phyloP scores from a whole-genome alignment of 2,797 vertebrate species.

The Acropternis orthonyx region DNA sequence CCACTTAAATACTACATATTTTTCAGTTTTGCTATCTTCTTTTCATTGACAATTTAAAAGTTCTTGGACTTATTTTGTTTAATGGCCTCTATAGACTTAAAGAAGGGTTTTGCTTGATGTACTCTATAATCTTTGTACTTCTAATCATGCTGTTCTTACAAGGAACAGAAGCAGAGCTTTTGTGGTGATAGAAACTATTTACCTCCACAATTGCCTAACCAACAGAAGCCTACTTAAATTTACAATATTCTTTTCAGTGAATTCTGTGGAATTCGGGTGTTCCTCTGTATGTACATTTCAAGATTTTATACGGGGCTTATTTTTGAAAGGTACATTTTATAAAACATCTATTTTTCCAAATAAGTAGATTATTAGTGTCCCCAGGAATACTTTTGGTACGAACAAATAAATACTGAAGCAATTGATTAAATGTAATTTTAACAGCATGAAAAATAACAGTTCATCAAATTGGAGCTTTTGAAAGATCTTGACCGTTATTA shows the following conservation, averaged over 20 bases:
- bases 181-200: not conserved
- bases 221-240: slow-evolving; percentile 10
- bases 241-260: not conserved
- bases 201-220: not conserved
- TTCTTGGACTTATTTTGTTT: not conserved
- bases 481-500: not conserved
- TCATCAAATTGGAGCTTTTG: not conserved
- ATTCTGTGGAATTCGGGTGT: not conserved
- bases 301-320: not conserved
- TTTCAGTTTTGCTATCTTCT: not conserved
- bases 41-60: not conserved
- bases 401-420: not conserved
- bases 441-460: slow-evolving; percentile 11
- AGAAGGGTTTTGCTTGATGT: not conserved
- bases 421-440: slow-evolving; percentile 2
- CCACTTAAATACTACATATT: not conserved
- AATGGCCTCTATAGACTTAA: not conserved
- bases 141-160: not conserved
- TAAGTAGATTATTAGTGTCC: not conserved
- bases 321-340: not conserved
- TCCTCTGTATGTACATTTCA: not conserved
- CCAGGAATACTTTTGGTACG: not conserved
- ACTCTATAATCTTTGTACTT: not conserved
- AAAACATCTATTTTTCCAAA: not conserved
- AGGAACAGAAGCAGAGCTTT: not conserved